A percentile compares a stretch with the other conserved stretches of the same genome.
Conservation (phyloP, 2,113 vertebrate genomes). For the Xiphorhynchus elegans region DNA sequence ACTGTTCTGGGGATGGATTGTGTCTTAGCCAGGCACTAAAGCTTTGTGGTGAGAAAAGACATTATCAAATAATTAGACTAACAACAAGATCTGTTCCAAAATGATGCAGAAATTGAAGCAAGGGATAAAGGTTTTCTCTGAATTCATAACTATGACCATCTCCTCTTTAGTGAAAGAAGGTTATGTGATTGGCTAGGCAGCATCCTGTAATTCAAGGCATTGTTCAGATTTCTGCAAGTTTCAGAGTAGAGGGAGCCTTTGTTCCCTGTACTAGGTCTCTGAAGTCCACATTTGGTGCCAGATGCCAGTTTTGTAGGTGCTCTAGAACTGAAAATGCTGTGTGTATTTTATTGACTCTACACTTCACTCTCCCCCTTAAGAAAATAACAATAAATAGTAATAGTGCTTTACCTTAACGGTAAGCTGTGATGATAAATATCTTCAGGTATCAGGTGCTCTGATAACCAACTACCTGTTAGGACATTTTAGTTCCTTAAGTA, state of each 20-base stretch:
- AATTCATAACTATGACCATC: not conserved
- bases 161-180: not conserved
- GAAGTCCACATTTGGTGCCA: not conserved
- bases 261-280: not conserved
- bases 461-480: not conserved
- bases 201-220: not conserved
- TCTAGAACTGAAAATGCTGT: not conserved
- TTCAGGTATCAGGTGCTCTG: not conserved
- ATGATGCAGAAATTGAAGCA: not conserved
- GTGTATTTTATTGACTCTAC: not conserved
- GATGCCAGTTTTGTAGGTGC: not conserved
- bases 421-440: not conserved
- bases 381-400: not conserved
- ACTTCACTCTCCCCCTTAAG: not conserved
- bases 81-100: not conserved
- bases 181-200: not conserved
- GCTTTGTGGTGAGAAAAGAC: not conserved
- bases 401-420: not conserved
- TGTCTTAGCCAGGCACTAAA: not conserved
- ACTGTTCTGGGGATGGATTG: not conserved
- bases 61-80: not conserved
- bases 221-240: not conserved
- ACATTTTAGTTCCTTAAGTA: not conserved
- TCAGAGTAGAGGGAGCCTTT: not conserved
- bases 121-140: not conserved